A percentile compares a stretch with the other conserved stretches of the same genome.
Evolutionary conservation across 2,797 vertebrate genomes (phyloP).

Genomic region (Florisuga fusca): DNA sequence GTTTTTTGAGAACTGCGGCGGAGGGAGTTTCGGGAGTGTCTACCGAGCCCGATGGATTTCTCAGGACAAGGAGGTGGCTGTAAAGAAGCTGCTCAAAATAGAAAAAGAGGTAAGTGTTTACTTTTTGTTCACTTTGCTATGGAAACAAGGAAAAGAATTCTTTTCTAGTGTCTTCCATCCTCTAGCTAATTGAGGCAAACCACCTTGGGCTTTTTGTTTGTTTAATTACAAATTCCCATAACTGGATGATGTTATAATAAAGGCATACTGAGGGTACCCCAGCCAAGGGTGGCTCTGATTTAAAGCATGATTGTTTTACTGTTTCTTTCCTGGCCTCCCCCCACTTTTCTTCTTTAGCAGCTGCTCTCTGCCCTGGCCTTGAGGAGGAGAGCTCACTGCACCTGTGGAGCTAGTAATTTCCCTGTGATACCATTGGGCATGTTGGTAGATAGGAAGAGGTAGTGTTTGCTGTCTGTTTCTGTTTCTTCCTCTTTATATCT

Average conservation of each 20-base stretch:
- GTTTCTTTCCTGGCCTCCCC: not conserved
- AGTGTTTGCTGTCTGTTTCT: not conserved
- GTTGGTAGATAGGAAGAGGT: conserved; percentile 34
- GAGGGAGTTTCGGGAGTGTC: conserved; percentile 97
- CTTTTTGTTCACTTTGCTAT: not conserved
- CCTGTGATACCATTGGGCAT: not conserved
- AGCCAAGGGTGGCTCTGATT: not conserved
- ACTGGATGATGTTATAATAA: conserved; percentile 16
- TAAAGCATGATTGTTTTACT: conserved; percentile 16
- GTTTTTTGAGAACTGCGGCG: conserved; percentile 98
- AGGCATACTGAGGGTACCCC: not conserved
- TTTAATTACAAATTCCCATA: conserved; percentile 19
- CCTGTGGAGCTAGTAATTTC: not conserved
- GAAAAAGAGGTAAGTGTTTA: conserved; percentile 93
- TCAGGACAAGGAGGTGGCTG: conserved; percentile 98
- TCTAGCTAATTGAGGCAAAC: not conserved
- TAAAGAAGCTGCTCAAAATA: conserved; percentile 99
- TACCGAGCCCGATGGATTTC: conserved; percentile 98
- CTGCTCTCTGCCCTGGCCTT: not conserved
- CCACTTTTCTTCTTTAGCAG: not conserved
- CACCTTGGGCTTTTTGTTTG: not conserved
- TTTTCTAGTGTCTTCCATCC: not conserved
- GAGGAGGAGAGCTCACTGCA: not conserved
- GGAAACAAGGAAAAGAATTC: not conserved
- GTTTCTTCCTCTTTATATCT: not conserved